phyloP scores from a whole-genome alignment of 2,888 invertebrate genomes.

The Campoplex capitator region DNA sequence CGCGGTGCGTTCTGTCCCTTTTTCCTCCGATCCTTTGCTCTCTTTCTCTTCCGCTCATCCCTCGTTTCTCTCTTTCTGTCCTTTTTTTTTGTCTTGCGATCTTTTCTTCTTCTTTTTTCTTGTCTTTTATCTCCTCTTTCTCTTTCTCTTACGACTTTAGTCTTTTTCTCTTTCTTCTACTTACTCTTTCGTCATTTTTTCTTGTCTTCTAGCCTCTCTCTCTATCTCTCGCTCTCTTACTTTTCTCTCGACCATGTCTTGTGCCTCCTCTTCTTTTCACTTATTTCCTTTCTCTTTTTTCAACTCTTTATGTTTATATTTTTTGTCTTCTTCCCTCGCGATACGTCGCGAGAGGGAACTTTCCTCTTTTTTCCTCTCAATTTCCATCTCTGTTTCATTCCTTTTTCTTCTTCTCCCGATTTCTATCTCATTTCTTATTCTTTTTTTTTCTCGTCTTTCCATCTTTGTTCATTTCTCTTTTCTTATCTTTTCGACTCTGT shows the following conservation, averaged over 20 bases:
- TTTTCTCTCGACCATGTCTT: neutral
- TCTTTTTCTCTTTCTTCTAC: constrained; percentile 9
- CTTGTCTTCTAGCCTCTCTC: neutral
- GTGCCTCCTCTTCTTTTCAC: constrained; percentile 9
- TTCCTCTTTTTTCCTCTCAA: neutral
- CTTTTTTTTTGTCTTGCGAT: neutral
- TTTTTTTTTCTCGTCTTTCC: neutral
- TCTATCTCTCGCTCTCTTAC: neutral
- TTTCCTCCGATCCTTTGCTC: constrained; percentile 2
- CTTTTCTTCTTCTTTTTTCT: neutral
- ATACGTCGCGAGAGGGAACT: neutral
- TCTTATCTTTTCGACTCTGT: neutral
- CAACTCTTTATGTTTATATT: neutral
- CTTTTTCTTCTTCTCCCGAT: neutral
- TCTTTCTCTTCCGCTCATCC: neutral
- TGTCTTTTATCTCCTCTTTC: neutral
- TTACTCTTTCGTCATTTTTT: constrained; percentile 7
- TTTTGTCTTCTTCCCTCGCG: neutral
- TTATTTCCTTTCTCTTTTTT: neutral
- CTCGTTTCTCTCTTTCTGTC: constrained; percentile 4
- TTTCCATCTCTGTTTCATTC: neutral
- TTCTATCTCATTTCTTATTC: neutral
- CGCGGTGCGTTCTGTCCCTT: neutral
- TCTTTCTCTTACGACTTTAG: neutral
- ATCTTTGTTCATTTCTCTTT: constrained; percentile 2